Base-by-base conservation (phyloP, 2,113 vertebrate species). In the Seriola dumerili region DNA sequence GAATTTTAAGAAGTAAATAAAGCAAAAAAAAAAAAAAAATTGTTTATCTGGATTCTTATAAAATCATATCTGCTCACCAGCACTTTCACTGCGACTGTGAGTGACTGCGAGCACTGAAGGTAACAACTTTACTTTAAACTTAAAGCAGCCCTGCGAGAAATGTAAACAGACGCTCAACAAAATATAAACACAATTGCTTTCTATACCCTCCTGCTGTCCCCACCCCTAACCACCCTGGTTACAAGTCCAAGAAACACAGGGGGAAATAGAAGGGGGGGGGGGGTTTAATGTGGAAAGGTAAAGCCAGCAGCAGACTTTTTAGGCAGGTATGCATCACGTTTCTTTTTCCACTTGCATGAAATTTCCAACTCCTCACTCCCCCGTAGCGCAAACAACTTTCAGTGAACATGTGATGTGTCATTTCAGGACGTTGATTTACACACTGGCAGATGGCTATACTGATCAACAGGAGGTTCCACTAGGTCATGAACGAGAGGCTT, bases 341-440 rank as follows among this genome's bases (percentile, higher is more conserved):
- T 77, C 65, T 88, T 93, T 94, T 95, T 94, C 94, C 91, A 82
- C 6, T 86, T 81, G 78, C 90, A 78, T 85, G 34, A 84, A 85
- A 79, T 93, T 94, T 92, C 92, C 92, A 54, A 42, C 73, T 62
- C 72, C 80, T 76, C 63, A 38, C 72, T 85, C 82, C 75, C 25
- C 72, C 38, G 72, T 32, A 1, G 77, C 9, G 13, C 75, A 89
- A 85, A 85, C 62, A 86, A 76, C 77, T 59, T 29, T 16, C 8
- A 38, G 80, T 84, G 76, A 89, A 84, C 71, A 40, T 32, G 78
- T 42, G 17, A 57, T 76, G 75, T 89, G 81, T 86, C 71, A 81
- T 76, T 88, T 71, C 46, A 75, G 46, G 81, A 85, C 40, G 72
- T 59, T 50, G 78, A 75, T 76, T 87, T 78, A 86, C 71, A 58